phyloP scores from a whole-genome alignment of 2,888 invertebrate species.

The Xylota sylvarum region DNA sequence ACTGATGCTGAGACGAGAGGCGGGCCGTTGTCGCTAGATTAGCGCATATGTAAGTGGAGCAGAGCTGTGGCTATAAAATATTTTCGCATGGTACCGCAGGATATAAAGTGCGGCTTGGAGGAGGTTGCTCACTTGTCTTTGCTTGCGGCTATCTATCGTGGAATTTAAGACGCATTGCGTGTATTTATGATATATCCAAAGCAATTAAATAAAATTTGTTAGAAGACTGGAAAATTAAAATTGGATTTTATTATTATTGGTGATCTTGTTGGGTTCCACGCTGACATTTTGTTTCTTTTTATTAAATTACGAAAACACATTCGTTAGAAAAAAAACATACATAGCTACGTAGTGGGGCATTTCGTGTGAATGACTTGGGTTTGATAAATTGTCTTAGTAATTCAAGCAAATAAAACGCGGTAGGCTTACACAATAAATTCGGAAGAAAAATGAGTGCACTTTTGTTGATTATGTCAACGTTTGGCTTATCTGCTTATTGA shows the following conservation, averaged over 20 bases:
- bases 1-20: conserved; percentile 39
- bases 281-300: conserved; percentile 9
- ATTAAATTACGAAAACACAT: conserved; percentile 4
- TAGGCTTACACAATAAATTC: conserved; percentile 58
- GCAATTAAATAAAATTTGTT: conserved; percentile 77
- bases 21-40: conserved; percentile 58
- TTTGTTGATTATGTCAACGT: conserved; percentile 29
- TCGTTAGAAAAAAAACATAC: conserved; percentile 1
- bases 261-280: conserved; percentile 55
- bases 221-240: conserved; percentile 73
- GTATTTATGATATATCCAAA: conserved; percentile 76
- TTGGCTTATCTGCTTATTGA: not conserved
- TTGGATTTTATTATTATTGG: conserved; percentile 74
- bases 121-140: conserved; percentile 69
- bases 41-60: conserved; percentile 66
- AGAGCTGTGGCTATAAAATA: conserved; percentile 51
- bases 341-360: conserved; percentile 2
- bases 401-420: conserved; percentile 33
- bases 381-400: conserved; percentile 63
- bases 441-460: conserved; percentile 8
- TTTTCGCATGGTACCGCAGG: conserved; percentile 55
- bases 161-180: conserved; percentile 75
- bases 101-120: conserved; percentile 54
- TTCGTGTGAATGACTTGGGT: conserved; percentile 54
- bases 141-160: conserved; percentile 69